Evolutionary conservation across 2,888 invertebrate genomes (phyloP).

Genomic region (Hylaea fasciaria): DNA sequence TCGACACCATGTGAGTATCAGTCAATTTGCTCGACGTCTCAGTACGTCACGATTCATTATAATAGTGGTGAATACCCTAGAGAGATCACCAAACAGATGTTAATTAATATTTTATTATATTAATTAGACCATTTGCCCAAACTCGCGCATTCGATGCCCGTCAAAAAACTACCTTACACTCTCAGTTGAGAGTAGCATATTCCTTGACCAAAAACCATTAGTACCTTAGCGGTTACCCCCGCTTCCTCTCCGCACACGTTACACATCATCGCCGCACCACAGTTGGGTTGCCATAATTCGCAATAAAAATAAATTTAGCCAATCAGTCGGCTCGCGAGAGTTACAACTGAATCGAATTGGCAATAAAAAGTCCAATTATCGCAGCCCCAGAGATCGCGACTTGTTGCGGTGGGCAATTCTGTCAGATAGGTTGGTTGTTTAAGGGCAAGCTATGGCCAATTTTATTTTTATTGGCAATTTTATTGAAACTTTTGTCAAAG

Average conservation of each 20-base stretch:
- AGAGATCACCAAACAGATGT: too few relatives aligned
- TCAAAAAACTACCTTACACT: too few relatives aligned
- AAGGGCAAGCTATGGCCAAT: slow-evolving; percentile 17
- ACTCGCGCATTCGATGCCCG: too few relatives aligned
- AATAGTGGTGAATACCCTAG: too few relatives aligned
- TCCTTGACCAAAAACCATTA: neutral
- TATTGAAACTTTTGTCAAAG: too few relatives aligned
- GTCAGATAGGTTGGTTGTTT: slow-evolving; percentile 15
- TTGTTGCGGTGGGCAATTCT: slow-evolving; percentile 39
- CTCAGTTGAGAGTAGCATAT: too few relatives aligned
- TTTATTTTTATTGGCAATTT: too few relatives aligned
- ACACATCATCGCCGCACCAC: slow-evolving; percentile 35
- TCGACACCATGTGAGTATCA: too few relatives aligned
- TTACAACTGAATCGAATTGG: slow-evolving; percentile 41
- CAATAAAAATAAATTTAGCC: slow-evolving; percentile 43
- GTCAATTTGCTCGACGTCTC: too few relatives aligned
- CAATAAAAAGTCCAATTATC: slow-evolving; percentile 49
- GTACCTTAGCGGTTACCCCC: neutral
- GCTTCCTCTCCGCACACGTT: slow-evolving; percentile 18
- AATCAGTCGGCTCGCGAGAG: slow-evolving; percentile 37
- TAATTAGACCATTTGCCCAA: too few relatives aligned
- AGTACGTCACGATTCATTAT: too few relatives aligned
- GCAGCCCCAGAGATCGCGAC: slow-evolving; percentile 37
- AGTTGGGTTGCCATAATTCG: slow-evolving; percentile 40
- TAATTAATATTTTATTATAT: too few relatives aligned